These are phyloP conservation scores for Lineus longissimus DNA, from an alignment of 1,140 invertebrate species.

Conservation along the genomic window DNA sequence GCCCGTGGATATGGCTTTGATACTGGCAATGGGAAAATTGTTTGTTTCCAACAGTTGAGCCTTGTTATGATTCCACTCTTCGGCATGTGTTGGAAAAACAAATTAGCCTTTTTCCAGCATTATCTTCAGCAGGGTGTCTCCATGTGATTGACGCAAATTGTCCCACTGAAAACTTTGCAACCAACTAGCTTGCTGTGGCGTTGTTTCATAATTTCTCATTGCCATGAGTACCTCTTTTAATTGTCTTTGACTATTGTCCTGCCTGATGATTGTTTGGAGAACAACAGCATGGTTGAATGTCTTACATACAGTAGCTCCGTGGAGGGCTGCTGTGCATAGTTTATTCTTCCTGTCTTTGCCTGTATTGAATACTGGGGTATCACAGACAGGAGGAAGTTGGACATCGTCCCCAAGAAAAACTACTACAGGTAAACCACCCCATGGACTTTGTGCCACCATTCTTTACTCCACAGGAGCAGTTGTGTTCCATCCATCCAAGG, in stretches of 20 bases:
- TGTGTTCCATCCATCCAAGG: constrained; percentile 25
- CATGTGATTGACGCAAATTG: neutral
- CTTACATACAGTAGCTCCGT: constrained; percentile 22
- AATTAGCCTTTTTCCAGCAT: neutral
- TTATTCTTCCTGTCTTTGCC: no score
- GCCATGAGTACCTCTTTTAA: constrained; percentile 13
- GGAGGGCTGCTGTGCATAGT: constrained; percentile 16
- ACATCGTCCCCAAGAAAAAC: constrained; percentile 26
- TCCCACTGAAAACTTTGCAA: constrained; percentile 1
- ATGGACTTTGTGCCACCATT: constrained; percentile 7
- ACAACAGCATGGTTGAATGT: constrained; percentile 15
- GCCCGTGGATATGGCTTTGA: neutral
- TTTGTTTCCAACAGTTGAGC: neutral
- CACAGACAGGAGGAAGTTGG: constrained; percentile 24
- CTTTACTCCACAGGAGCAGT: constrained; percentile 16
- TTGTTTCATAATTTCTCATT: neutral
- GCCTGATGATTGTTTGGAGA: constrained; percentile 18
- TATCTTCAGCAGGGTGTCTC: neutral
- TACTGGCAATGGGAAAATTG: neutral
- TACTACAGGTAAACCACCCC: constrained; percentile 25
- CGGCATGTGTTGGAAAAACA: constrained; percentile 5
- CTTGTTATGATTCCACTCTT: neutral
- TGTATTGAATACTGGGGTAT: constrained; percentile 19
- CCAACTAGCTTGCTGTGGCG: neutral
- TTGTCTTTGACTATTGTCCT: constrained; percentile 12